Base-by-base conservation (phyloP, 23 tunicate species). In the Trididemnum miniatum region DNA sequence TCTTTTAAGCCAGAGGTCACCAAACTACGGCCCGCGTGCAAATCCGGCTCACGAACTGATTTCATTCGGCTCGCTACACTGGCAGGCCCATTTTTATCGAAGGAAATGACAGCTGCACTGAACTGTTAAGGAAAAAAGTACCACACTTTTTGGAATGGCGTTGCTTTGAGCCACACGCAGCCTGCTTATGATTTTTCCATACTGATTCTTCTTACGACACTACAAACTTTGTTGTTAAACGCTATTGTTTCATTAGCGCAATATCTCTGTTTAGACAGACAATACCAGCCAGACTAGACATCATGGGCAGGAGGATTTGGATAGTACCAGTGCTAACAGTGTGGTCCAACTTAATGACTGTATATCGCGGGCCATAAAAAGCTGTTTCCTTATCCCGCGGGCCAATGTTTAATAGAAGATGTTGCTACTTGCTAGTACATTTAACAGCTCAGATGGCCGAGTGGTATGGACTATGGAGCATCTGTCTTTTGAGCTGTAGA, bases 1-100 rank as follows among this genome's bases (percentile, higher is more conserved):
- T n/a, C n/a, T n/a, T 63, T 22, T 63, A 63, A 7, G 31, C 5
- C 71, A 63, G 71, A 63, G 71, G 71, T 63, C 71, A 63, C 71
- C 71, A 63, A 63, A 63, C 71, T 63, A 63, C n/a, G n/a, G n/a
- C n/a, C n/a, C n/a, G n/a, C n/a, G n/a, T n/a, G n/a, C n/a, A n/a
- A n/a, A n/a, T n/a, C n/a, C n/a, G n/a, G n/a, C n/a, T n/a, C n/a
- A n/a, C n/a, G n/a, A n/a, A n/a, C n/a, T n/a, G n/a, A n/a, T n/a
- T n/a, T n/a, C n/a, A n/a, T n/a, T n/a, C 23, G 59, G 71, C 71
- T 27, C 23, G 15, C n/a, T 7, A 63, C 12, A 7, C 31, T 9
- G 54, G 15, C 71, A 15, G 71, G 71, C n/a, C 71, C 71, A 23
- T 23, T 23, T 9, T 12, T 4, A 9, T 15, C 23, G 29, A 7